Evolutionary conservation across 92 coral and sea anemone genomes (phyloP), one percentile per base, ranked within the genome.

Genomic region (Phymanthus crucifer): DNA sequence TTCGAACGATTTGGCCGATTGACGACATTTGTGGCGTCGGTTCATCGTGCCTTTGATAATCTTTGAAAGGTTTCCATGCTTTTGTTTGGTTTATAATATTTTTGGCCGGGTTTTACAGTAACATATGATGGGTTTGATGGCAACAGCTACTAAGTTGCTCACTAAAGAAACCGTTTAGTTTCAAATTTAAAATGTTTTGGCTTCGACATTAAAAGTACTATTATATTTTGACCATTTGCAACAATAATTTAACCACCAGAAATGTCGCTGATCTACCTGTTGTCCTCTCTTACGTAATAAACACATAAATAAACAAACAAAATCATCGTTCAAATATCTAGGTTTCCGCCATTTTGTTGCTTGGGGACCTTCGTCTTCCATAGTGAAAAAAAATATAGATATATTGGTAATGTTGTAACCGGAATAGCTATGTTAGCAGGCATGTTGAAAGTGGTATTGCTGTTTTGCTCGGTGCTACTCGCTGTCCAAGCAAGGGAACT

Each of bases 261-360:
- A 61, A 29, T 61, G 6, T 50, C 38, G 32, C 23, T 71, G 46
- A 6, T 36, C 81, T 54, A 77, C 81, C 81, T 40, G 81, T 29
- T 52, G 5, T 16, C 0, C 7, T 4, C 81, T 43, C 52, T 77
- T 77, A 77, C 81, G 65, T 65, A 37, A 77, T 61, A 29, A 38
- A 58, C 48, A 75, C 36, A 77, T 77, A 6, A 77, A 77, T 77
- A 77, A 77, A 64, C 65, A 77, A 61, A 61, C 33, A 61, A 77
- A 14, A 9, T 11, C 78, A 74, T 3, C 64, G 33, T 21, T 21
- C 43, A 70, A 32, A 19, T 40, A 24, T 13, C 23, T 3, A 71
- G n/a, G 36, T 24, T 6, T 29, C 8, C 17, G 50, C 56, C 75
- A 14, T 38, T 71, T 36, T 45, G 16, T 71, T 40, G 56, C 57